A percentile compares a stretch with the other conserved stretches of the same genome.
These are phyloP conservation scores for Chaitophorus viminalis DNA, from an alignment of 2,888 invertebrate species.

Conservation along the genomic window DNA sequence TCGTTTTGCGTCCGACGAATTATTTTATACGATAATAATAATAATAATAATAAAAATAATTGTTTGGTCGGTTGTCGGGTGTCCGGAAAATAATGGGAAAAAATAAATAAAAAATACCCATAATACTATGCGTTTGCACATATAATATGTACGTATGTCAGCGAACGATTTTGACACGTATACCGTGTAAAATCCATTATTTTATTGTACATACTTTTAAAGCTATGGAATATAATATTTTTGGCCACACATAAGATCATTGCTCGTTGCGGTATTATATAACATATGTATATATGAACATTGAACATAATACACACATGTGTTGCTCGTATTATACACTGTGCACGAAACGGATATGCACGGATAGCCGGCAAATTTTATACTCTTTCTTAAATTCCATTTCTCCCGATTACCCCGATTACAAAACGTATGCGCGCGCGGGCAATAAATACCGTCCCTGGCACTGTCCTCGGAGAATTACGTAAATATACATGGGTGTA, in stretches of 20 bases:
- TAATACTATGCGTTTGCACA: not conserved
- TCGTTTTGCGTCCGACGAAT: slow-evolving; percentile 19
- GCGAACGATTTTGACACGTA: slow-evolving; percentile 22
- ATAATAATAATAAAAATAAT: not conserved
- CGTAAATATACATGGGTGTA: not conserved
- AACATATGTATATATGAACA: not conserved
- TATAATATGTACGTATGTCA: too few species aligned
- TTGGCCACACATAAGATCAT: slow-evolving; percentile 6
- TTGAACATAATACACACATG: not conserved
- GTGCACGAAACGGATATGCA: not conserved
- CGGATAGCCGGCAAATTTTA: not conserved
- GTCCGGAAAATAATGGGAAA: slow-evolving; percentile 17
- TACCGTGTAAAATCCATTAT: slow-evolving; percentile 56
- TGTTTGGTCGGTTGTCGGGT: slow-evolving; percentile 2
- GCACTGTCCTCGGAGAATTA: not conserved
- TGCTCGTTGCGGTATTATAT: not conserved
- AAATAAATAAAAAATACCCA: not conserved
- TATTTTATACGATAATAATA: not conserved
- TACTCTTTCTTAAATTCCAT: not conserved
- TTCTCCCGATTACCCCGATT: not conserved
- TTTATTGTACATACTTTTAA: slow-evolving; percentile 22
- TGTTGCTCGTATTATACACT: not conserved
- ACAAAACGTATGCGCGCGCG: not conserved
- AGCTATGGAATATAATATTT: not conserved
- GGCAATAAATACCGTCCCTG: not conserved